These are phyloP conservation scores for Himalopsyche japonica DNA, from an alignment of 2,888 invertebrate genomes.

Conservation along the genomic window DNA sequence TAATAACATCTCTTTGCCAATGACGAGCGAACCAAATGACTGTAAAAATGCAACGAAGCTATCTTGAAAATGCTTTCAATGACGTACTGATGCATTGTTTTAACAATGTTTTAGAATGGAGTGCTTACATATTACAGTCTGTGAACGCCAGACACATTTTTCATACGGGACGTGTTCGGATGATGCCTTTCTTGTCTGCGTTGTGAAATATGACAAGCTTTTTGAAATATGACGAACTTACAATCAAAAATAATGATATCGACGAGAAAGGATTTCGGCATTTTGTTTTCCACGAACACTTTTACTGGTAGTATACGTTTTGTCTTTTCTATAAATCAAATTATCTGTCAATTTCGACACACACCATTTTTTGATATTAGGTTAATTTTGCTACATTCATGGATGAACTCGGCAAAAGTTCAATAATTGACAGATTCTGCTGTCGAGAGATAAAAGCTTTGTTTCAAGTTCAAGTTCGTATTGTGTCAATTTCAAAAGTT, in stretches of 20 bases:
- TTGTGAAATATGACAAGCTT: neutral
- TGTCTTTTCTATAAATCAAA: too few relatives aligned
- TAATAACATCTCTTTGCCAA: too few relatives aligned
- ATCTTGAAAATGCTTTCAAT: neutral
- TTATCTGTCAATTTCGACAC: too few relatives aligned
- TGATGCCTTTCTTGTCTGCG: neutral
- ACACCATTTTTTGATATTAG: too few relatives aligned
- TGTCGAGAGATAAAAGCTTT: too few relatives aligned
- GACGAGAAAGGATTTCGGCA: neutral
- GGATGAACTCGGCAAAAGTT: too few relatives aligned
- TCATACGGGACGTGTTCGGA: neutral
- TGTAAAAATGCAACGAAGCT: neutral
- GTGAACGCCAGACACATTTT: neutral
- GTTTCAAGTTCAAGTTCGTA: too few relatives aligned
- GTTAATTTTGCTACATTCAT: too few relatives aligned
- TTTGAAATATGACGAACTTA: conserved; percentile 1
- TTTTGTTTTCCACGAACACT: neutral
- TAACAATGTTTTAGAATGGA: neutral
- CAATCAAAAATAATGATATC: conserved; percentile 1
- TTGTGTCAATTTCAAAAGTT: too few relatives aligned
- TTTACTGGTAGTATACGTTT: too few relatives aligned
- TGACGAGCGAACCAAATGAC: neutral
- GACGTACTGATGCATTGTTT: neutral
- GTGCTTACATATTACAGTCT: neutral
- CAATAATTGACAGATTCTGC: too few relatives aligned